phyloP scores from a whole-genome alignment of 37 sponge, comb jelly and placozoan genomes.

The Geodia barretti region DNA sequence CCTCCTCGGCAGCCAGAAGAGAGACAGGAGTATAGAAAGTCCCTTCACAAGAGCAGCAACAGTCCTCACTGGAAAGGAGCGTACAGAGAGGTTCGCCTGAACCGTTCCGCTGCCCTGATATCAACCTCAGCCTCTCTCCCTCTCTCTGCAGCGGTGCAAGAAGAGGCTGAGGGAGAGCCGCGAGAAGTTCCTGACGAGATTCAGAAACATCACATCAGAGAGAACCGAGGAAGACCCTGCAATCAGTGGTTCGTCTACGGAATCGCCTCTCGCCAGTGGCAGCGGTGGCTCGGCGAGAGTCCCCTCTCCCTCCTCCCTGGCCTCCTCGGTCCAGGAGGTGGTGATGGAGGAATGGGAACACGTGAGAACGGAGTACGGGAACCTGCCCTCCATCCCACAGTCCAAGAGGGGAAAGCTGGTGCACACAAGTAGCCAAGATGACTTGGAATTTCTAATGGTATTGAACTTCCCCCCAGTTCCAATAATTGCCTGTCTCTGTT shows the following conservation, averaged over 20 bases:
- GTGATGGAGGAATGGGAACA: slow-evolving; percentile 74
- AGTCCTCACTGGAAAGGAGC: slow-evolving; percentile 42
- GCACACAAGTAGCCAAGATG: not conserved
- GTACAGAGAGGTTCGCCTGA: slow-evolving; percentile 42
- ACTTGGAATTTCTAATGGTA: not conserved
- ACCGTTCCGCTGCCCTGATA: not conserved
- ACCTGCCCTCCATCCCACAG: slow-evolving; percentile 26
- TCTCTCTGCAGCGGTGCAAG: slow-evolving; percentile 42
- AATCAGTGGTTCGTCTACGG: not conserved
- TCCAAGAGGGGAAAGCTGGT: slow-evolving; percentile 18
- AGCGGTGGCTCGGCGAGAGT: too few species aligned
- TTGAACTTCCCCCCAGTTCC: not conserved
- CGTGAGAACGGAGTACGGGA: slow-evolving; percentile 31
- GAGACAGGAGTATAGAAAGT: slow-evolving; percentile 48
- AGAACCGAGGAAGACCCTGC: not conserved
- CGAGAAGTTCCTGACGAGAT: slow-evolving; percentile 26
- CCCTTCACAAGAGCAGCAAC: slow-evolving; percentile 45
- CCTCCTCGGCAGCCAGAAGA: slow-evolving; percentile 9
- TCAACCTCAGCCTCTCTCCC: not conserved
- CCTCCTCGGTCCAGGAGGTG: slow-evolving; percentile 34
- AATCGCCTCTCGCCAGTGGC: not conserved
- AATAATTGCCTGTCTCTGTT: too few species aligned
- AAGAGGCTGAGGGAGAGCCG: slow-evolving; percentile 49
- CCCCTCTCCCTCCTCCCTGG: not conserved
- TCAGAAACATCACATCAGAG: slow-evolving; percentile 2